phyloP scores from a whole-genome alignment of 2,888 invertebrate genomes.

The Flabesymbios commensalis region DNA sequence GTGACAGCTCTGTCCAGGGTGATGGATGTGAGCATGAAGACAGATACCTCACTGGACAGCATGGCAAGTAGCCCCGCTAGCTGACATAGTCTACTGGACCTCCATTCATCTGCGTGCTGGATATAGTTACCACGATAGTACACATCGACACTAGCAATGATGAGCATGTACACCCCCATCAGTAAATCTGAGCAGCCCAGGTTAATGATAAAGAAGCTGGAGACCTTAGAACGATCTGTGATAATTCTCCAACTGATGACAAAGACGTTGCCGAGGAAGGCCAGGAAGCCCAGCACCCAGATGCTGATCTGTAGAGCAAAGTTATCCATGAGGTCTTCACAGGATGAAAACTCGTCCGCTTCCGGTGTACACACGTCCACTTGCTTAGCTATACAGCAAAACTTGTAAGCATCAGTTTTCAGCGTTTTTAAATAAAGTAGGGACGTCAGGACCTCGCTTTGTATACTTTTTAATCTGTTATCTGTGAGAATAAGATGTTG shows the following conservation, averaged over 20 bases:
- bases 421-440: conserved; percentile 13
- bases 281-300: conserved; percentile 69
- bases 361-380: conserved; percentile 27
- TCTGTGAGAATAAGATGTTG: conserved; percentile 13
- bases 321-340: conserved; percentile 39
- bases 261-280: conserved; percentile 68
- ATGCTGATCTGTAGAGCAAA: conserved; percentile 62
- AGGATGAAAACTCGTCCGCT: conserved; percentile 37
- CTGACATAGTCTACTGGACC: conserved; percentile 50
- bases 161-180: conserved; percentile 69
- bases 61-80: conserved; percentile 57
- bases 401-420: conserved; percentile 47
- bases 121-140: conserved; percentile 57
- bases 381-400: conserved; percentile 50
- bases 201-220: conserved; percentile 65
- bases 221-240: conserved; percentile 41
- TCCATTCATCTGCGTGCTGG: conserved; percentile 50
- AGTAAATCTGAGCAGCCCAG: conserved; percentile 69
- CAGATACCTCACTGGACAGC: conserved; percentile 61
- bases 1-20: conserved; percentile 60
- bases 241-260: conserved; percentile 64
- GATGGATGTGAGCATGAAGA: conserved; percentile 61
- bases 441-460: conserved; percentile 16
- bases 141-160: conserved; percentile 63
- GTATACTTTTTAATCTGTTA: conserved; percentile 19